A percentile compares a stretch with the other conserved stretches of the same genome.
Evolutionary conservation across 2,113 vertebrate species (phyloP).

Genomic region (Ceratotherium simum): DNA sequence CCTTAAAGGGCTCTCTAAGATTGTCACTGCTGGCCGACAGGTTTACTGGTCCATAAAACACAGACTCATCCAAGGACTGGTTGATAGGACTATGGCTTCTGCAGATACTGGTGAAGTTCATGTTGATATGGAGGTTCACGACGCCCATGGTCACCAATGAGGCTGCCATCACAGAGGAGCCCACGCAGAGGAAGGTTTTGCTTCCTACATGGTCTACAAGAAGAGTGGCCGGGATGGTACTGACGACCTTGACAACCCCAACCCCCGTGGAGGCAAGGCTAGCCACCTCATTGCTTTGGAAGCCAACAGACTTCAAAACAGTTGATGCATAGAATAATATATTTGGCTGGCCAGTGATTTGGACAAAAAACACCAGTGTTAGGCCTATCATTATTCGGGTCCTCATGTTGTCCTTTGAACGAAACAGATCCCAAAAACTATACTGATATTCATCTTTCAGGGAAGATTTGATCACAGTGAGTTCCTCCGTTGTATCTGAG

Average conservation of each 20-base stretch:
- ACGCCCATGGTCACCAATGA: slow-evolving; percentile 91
- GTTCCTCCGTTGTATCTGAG: slow-evolving; percentile 89
- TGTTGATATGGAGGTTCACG: slow-evolving; percentile 90
- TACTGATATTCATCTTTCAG: slow-evolving; percentile 94
- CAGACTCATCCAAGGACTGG: slow-evolving; percentile 76
- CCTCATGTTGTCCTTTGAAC: slow-evolving; percentile 94
- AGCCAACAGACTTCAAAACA: slow-evolving; percentile 95
- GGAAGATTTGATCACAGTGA: slow-evolving; percentile 91
- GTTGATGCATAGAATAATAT: slow-evolving; percentile 97
- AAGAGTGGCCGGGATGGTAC: slow-evolving; percentile 93
- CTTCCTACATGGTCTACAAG: slow-evolving; percentile 95
- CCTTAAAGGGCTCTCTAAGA: slow-evolving; percentile 77
- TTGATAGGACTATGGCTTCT: slow-evolving; percentile 85
- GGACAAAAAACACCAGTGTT: slow-evolving; percentile 94
- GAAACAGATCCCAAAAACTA: slow-evolving; percentile 92
- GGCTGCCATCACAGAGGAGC: slow-evolving; percentile 92
- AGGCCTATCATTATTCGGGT: slow-evolving; percentile 92
- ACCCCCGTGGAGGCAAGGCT: slow-evolving; percentile 96
- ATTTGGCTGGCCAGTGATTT: slow-evolving; percentile 96
- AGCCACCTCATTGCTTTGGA: slow-evolving; percentile 94
- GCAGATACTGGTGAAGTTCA: slow-evolving; percentile 92
- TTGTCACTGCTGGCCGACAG: slow-evolving; percentile 79
- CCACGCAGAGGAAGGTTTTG: slow-evolving; percentile 94
- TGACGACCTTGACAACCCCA: slow-evolving; percentile 94
- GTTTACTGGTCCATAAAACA: slow-evolving; percentile 77